A percentile compares a stretch with the other conserved stretches of the same genome.
Evolutionary conservation across 2,113 vertebrate species (phyloP).

Genomic region (Lontra canadensis): DNA sequence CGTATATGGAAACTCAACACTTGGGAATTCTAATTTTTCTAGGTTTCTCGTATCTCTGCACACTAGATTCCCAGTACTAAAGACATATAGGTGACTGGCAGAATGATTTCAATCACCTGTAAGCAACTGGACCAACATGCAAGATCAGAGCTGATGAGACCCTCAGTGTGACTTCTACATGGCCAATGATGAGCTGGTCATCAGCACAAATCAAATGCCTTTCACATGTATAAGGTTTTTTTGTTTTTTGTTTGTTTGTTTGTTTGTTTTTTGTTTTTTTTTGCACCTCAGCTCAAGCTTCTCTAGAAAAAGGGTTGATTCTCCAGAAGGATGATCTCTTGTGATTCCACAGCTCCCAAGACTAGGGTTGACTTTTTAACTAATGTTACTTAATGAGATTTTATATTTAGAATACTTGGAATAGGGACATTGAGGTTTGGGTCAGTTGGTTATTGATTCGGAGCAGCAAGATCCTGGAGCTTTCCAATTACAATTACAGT

Average conservation of each 20-base stretch:
- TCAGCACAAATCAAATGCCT: fast-evolving
- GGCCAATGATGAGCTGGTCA: neutral
- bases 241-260: no score
- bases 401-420: neutral
- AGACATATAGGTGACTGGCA: no score
- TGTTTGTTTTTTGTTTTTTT: no score
- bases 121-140: neutral
- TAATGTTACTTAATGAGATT: neutral
- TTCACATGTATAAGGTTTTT: neutral
- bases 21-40: neutral
- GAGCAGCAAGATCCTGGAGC: neutral
- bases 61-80: neutral
- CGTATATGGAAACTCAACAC: neutral
- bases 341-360: neutral
- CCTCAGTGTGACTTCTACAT: neutral
- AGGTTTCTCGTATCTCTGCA: neutral
- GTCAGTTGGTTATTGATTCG: neutral
- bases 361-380: neutral
- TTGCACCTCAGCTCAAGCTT: neutral
- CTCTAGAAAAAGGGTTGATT: neutral
- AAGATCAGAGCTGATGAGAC: neutral
- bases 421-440: neutral
- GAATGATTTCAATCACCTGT: neutral
- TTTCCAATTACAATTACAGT: neutral
- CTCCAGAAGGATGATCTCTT: neutral